Base-by-base conservation (phyloP, 2,888 invertebrate genomes). In the Tinea pellionella region DNA sequence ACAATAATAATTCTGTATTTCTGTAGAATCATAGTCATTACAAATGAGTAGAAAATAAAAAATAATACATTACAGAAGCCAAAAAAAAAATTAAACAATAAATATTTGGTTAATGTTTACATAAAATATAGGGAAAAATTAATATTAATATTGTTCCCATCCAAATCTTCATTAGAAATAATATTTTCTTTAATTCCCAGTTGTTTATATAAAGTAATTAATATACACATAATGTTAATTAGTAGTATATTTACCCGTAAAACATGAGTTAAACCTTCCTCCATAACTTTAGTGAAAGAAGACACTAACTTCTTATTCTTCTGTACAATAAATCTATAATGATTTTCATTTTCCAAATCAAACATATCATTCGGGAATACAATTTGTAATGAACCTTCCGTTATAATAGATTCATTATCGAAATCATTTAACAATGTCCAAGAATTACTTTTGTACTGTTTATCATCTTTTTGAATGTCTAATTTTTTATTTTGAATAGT, bases 231-330 rank as follows among this genome's bases (percentile, higher is more conserved):
- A n/a, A n/a, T n/a, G n/a, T 51, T 15, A 3, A 51, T 51, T 13
- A 13, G 2, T 16, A 51, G 9, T 3, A n/a, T 7, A 12, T 11
- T 24, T 53, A 53, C 53, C 53, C 71, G 69, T 61, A 85, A 66
- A 37, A 82, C 67, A 62, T 77, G 74, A 32, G 72, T 70, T 29
- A 86, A 63, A 8, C 71, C 77, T 61, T 84, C 81, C 65, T 84
- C 84, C 82, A 87, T 84, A 68, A 82, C 79, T 67, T 84, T 81
- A 13, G 74, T 66, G 63, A 80, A 84, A 61, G 80, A 73, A 30
- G 78, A 77, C 7, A 83, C 67, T 80, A 80, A 86, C 65, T 84
- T 83, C 41, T 85, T 82, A 41, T 68, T 67, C 63, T 76, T 73
- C 43, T 64, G 67, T 65, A 56, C 70, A 24, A 24, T 24, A 37